Evolutionary conservation across 2,888 invertebrate species (phyloP), one percentile per base, ranked within the genome.

Genomic region (Omphaloscelis lunosa): DNA sequence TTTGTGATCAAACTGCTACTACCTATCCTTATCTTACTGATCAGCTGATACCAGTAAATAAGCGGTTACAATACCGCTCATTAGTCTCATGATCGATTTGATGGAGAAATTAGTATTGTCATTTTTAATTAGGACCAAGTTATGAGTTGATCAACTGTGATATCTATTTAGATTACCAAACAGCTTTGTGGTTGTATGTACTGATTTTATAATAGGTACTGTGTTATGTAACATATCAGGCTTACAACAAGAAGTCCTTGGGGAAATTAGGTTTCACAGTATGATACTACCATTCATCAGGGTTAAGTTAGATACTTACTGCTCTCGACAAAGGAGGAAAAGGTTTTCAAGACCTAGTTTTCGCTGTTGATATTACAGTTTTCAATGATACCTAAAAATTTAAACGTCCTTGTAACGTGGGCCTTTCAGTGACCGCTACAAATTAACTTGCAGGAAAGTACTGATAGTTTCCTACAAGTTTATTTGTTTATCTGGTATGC

Each of bases 41-140:
- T 86, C 74, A 73, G 48, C 41, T 34, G 29, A 70, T 41, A 76
- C 17, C 29, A 45, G 45, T 65, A 56, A 6, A 41, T 45, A 80
- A 34, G 56, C 39, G 15, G 29, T 48, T 73, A 62, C 29, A 78
- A 62, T 66, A 72, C 1, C 45, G 27, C 15, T 84, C 61, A 84
- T 84, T 84, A 80, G 70, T 67, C 20, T 74, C 66, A 51, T 72
- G 83, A 85, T 86, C 71, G 53, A 83, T 85, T 62, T 17, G 74
- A 73, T 81, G 73, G 45, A 71, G 77, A 77, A 73, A 77, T 85
- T 77, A 74, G 80, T 77, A 78, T 51, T 78, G 85, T 85, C 87
- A 81, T 68, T 67, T 65, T 76, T 66, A 61, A 83, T 82, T 79
- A 79, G 23, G 73, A 69, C 45, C 62, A 56, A 48, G 62, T 9